Conservation (phyloP, 2,797 vertebrate species). For the Malurus leucopterus region DNA sequence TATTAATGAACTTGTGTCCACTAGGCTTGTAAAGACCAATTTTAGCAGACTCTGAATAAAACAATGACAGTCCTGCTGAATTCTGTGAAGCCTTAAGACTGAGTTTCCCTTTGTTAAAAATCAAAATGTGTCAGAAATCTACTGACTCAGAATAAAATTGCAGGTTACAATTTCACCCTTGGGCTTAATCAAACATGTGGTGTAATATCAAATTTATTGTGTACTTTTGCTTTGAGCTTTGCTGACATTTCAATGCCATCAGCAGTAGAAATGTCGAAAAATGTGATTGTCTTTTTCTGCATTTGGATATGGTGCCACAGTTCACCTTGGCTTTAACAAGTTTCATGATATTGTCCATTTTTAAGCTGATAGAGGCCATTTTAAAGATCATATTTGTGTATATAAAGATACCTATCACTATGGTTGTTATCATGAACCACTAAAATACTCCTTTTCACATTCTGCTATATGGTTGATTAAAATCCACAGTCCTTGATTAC, state of each 20-base stretch:
- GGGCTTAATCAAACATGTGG: slow-evolving; percentile 57
- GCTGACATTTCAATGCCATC: slow-evolving; percentile 60
- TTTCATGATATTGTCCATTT: slow-evolving; percentile 50
- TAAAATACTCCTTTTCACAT: background rate
- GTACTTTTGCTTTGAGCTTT: slow-evolving; percentile 60
- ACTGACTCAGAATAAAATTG: slow-evolving; percentile 60
- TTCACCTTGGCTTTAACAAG: slow-evolving; percentile 51
- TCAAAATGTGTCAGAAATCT: slow-evolving; percentile 61
- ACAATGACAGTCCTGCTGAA: slow-evolving; percentile 39
- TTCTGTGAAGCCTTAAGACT: slow-evolving; percentile 36
- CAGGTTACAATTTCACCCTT: slow-evolving; percentile 56
- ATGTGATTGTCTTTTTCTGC: slow-evolving; percentile 49
- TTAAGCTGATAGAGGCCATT: slow-evolving; percentile 50
- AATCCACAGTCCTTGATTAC: slow-evolving; percentile 37
- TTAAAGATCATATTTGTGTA: slow-evolving; percentile 51
- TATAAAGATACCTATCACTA: slow-evolving; percentile 22
- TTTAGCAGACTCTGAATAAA: slow-evolving; percentile 32
- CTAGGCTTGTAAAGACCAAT: slow-evolving; percentile 34
- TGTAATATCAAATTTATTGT: slow-evolving; percentile 60
- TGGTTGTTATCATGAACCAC: background rate
- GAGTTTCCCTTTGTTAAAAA: slow-evolving; percentile 43
- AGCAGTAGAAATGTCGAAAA: slow-evolving; percentile 48
- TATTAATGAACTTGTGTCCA: slow-evolving; percentile 25
- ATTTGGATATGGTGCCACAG: slow-evolving; percentile 37
- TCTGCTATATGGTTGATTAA: background rate